Base-by-base conservation (phyloP, 2,113 vertebrate genomes). In the Corythornis cristatus region DNA sequence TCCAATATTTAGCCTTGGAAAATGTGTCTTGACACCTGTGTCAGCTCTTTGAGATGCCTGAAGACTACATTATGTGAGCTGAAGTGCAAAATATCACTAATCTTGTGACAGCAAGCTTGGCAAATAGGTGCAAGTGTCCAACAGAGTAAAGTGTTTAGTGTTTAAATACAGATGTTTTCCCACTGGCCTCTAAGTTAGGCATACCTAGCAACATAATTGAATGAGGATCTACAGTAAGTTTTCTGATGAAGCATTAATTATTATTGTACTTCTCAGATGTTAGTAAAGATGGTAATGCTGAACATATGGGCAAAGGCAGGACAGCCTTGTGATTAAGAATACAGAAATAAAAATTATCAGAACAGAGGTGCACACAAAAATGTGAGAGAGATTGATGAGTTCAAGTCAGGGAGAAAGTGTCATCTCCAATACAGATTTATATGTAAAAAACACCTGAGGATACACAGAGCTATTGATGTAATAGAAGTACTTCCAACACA, bases 1-100 rank as follows among this genome's bases (percentile, higher is more conserved):
- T 93, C 73, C 72, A 91, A 54, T 88, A 93, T 95, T 90, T 92
- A 96, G 93, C 94, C 84, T 96, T 95, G 89, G 89, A 68, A 96
- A 93, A 61, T 90, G 77, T 96, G 88, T 95, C 75, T 91, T 90
- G 91, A 87, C 87, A 95, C 87, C 46, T 50, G 17, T 82, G 85
- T 96, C 96, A 97, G 94, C 94, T 93, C 62, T 81, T 94, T 92
- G 84, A 93, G 83, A 74, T 90, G 82, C 73, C 75, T 56, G 75
- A 90, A 73, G 91, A 86, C 72, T 81, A 66, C 45, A 48, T 71
- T 86, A n/a, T 48, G 31, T 40, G 66, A 85, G 42, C 74, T 92
- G 37, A 86, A 93, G 88, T 62, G 77, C 58, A 78, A 20, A 67
- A 88, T 74, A 72, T 86, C 93, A 88, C 91, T 78, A 45, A 92